Evolutionary conservation across 2,113 vertebrate species (phyloP).

Genomic region (Circaetus cinerascens): DNA sequence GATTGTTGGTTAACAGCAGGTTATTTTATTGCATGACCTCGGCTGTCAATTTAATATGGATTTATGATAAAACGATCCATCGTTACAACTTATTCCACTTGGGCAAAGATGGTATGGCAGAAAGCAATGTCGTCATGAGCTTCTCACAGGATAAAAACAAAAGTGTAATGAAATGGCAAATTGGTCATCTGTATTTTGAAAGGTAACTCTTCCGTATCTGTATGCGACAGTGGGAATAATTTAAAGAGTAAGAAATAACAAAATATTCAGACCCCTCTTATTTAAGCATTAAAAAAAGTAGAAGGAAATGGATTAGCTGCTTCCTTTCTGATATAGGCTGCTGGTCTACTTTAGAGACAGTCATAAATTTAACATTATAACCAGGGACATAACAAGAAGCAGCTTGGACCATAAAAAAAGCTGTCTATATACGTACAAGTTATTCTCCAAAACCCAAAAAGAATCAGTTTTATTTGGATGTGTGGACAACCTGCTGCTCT

Average conservation of each 20-base stretch:
- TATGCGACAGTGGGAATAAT: background rate
- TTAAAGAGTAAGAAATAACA: background rate
- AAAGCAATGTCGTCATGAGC: background rate
- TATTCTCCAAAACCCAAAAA: background rate
- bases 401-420: slow-evolving; percentile 37
- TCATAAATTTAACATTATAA: background rate
- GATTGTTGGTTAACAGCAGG: background rate
- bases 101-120: background rate
- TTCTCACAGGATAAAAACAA: background rate
- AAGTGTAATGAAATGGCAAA: background rate
- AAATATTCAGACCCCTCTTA: background rate
- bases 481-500: slow-evolving; percentile 47
- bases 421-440: slow-evolving; percentile 7
- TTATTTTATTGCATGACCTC: background rate
- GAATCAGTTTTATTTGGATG: background rate
- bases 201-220: background rate
- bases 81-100: no score
- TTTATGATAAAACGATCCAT: no score
- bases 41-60: background rate
- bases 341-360: background rate
- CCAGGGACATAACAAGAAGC: background rate
- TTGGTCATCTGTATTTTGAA: background rate
- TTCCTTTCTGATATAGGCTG: background rate
- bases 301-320: background rate
- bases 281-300: background rate